phyloP scores from a whole-genome alignment of 2,888 invertebrate species.

The Caenorhabditis uteleia region DNA sequence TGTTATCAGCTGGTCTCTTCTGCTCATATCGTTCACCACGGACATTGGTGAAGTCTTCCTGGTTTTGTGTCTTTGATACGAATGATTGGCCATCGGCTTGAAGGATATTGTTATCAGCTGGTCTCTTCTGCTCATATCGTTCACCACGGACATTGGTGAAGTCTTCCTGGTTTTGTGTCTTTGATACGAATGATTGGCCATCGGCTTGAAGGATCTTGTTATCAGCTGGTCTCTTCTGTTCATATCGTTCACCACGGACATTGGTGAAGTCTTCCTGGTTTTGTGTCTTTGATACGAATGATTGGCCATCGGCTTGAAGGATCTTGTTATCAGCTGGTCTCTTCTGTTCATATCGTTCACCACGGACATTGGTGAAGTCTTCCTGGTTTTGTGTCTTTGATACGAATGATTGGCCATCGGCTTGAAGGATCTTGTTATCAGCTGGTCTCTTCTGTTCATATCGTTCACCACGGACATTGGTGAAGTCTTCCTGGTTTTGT shows the following conservation, averaged over 20 bases:
- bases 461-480: constrained; percentile 1
- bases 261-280: constrained; percentile 7
- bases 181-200: not conserved
- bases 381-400: constrained; percentile 2
- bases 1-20: not conserved
- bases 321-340: constrained; percentile 1
- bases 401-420: constrained; percentile 1
- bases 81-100: constrained; percentile 1
- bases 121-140: not conserved
- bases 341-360: not conserved
- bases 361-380: constrained; percentile 1
- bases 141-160: constrained; percentile 1
- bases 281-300: constrained; percentile 1
- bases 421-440: not conserved
- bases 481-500: constrained; percentile 7
- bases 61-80: constrained; percentile 2
- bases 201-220: not conserved
- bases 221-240: not conserved
- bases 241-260: constrained; percentile 3
- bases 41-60: constrained; percentile 4
- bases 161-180: constrained; percentile 5
- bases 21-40: constrained; percentile 2
- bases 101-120: not conserved
- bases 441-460: not conserved
- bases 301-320: not conserved